These are phyloP conservation scores for Paracanthobrama guichenoti DNA, from an alignment of 2,113 vertebrate species.

Conservation along the genomic window DNA sequence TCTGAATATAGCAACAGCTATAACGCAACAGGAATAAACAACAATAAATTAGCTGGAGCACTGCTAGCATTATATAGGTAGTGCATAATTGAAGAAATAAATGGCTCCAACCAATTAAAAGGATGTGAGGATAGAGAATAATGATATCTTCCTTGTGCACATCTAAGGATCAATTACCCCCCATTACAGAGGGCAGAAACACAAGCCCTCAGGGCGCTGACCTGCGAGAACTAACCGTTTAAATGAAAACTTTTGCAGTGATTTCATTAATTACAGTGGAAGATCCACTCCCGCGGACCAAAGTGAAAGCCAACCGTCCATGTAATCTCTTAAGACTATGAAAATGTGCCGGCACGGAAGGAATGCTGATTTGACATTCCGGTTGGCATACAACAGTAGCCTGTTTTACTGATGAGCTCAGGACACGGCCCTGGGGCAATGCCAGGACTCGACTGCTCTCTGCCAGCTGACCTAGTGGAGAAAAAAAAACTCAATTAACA, in stretches of 20 bases:
- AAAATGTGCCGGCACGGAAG: slow-evolving; percentile 44
- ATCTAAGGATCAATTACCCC: slow-evolving; percentile 62
- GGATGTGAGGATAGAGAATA: slow-evolving; percentile 52
- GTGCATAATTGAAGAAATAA: slow-evolving; percentile 46
- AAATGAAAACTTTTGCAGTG: slow-evolving; percentile 48
- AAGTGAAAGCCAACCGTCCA: slow-evolving; percentile 24
- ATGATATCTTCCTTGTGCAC: slow-evolving; percentile 31
- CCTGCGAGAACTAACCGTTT: slow-evolving; percentile 56
- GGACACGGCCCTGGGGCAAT: slow-evolving; percentile 13
- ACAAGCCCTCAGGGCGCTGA: slow-evolving; percentile 48
- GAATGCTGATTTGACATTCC: slow-evolving; percentile 56
- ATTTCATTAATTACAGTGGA: slow-evolving; percentile 59
- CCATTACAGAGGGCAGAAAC: slow-evolving; percentile 49
- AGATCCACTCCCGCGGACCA: slow-evolving; percentile 42
- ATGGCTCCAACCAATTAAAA: slow-evolving; percentile 61
- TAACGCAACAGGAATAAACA: not conserved
- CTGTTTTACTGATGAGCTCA: slow-evolving; percentile 35
- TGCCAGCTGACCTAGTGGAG: slow-evolving; percentile 34
- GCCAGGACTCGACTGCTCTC: slow-evolving; percentile 17
- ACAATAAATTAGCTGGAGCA: not conserved
- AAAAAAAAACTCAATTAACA: slow-evolving; percentile 30
- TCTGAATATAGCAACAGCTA: not conserved
- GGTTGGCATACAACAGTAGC: slow-evolving; percentile 1
- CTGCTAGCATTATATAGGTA: not conserved
- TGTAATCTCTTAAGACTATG: slow-evolving; percentile 57